Evolutionary conservation across 2,113 vertebrate genomes (phyloP), one percentile per base, ranked within the genome.

Genomic region (Phaethornis superciliosus): DNA sequence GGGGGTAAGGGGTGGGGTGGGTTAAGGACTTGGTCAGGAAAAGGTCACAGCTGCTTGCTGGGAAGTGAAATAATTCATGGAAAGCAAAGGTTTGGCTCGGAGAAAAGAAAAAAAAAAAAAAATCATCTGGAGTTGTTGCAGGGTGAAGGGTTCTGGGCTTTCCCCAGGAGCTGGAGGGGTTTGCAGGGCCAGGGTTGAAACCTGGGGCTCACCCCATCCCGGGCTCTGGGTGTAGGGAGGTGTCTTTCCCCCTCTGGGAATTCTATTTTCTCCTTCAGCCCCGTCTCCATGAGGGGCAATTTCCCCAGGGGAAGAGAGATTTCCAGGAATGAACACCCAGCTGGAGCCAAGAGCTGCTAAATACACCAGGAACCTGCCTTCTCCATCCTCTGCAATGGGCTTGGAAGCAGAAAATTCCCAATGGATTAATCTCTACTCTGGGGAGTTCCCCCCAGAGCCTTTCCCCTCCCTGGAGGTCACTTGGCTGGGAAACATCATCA

Each of bases 281-380:
- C 7, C n/a, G 6, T 40, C 15, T 59, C 49, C 24, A 30, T 4
- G 28, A 11, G 7, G 1, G 0, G 26, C 14, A 33, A 68, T 72
- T 72, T 33, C 27, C 23, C 7, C 19, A 14, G 52, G 28, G 3
- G 15, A 26, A 32, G 68, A 47, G 35, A 19, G 6, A 1, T 69
- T 74, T 72, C 59, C 58, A 59, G 49, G 20, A 35, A 33, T 0
- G 1, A 2, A 5, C 64, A 55, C 27, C 42, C 85, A 63, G 42
- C 9, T 1, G 0, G 63, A 52, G 46, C 24, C 0, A 0, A 33
- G 9, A 65, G 28, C 35, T 63, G 67, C 52, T 54, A 4, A 55
- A 51, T 8, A 35, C 0, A 8, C 21, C 7, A 46, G 59, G 63
- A 52, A 72, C 64, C 8, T 65, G 24, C 74, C 24, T n/a, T 27